Evolutionary conservation across 2,888 invertebrate genomes (phyloP), one percentile per base, ranked within the genome.

Genomic region (Habrosyne pyritoides): DNA sequence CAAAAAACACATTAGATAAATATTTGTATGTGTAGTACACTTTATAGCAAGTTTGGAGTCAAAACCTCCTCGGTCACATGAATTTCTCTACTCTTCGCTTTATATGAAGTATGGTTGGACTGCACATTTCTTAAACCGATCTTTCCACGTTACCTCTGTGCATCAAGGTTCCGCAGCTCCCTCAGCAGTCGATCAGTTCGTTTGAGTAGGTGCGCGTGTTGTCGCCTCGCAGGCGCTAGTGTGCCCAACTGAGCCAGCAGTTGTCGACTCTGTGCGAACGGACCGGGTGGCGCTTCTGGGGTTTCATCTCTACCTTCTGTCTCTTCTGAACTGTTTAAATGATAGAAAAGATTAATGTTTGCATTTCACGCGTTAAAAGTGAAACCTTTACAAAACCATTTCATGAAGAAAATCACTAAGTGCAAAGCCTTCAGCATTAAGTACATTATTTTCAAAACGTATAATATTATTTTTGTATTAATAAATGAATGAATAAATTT

Each of bases 181-280:
- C 99, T 93, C 59, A 99, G 87, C 64, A 99, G 93, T 55, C 98
- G 96, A 72, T 99, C 98, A 70, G 96, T 96, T 76, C 98, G 96
- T 62, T 96, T 95, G 62, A 99, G 92, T 58, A 99, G 93, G 84
- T 99, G 97, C 70, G 98, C 95, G 66, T 96, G 95, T 54, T 94
- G 93, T 21, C 99, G 93, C 18, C 98, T 95, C 75, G 98, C 97
- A 95, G 98, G 98, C 12, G 98, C 97, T 24, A 97, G 95, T 54
- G 98, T 93, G 21, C 99, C 99, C 62, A 99, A 91, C 81, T 99
- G 99, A 57, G 98, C 97, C 74, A 98, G 96, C n/a, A 99, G 88
- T 70, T 97, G 93, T 0, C 98, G 95, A 81, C 98, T 97, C 84
- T 95, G 96, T 81, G 97, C 96, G 87, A 98, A 98, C 53, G 96